Evolutionary conservation across 2,113 vertebrate genomes (phyloP), one percentile per base, ranked within the genome.

Genomic region (Sminthopsis crassicaudata): DNA sequence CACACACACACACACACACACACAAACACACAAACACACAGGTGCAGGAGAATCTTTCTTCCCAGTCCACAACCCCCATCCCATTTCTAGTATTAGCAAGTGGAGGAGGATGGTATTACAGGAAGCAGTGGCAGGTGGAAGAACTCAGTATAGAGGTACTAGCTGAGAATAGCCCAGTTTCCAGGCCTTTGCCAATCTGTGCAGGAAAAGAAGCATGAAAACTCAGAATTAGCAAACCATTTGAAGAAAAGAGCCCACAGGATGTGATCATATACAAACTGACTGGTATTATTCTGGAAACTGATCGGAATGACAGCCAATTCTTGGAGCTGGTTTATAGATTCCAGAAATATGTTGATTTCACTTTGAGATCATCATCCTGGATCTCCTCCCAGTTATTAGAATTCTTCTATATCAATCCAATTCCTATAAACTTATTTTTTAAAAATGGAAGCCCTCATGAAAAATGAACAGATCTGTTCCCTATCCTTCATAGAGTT

Each of bases 261-360:
- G 99, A 99, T 46, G 99, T 99, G 97, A 99, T 99, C 98, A 99
- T 99, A 98, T 99, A 99, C 98, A 99, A 99, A 98, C 98, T 99
- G 98, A 99, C 99, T 0, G 99, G 99, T 96, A 98, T 99, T 96
- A 99, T 99, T 97, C 98, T 99, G 46, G 99, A 99, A 98, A 99
- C 99, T 0, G 99, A 99, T 98, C 99, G 99, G 98, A 99, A 99
- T 14, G 99, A 99, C 97, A 99, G 99, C 54, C 99, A 99, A 98
- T 99, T 99, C 6, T 98, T 99, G 97, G 98, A 99, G 97, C 97
- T 99, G 97, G 99, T 99, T 92, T 99, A 99, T 42, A 99, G 99
- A 96, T 99, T 99, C 97, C 99, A 99, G 99, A 99, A 99, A 53
- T 99, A 99, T 98, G 99, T 99, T 42, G 99, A 99, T 46, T 99